A percentile compares a stretch with the other conserved stretches of the same genome.
phyloP scores from a whole-genome alignment of 2,797 vertebrate species.

The Hydrocynus forskahlii region DNA sequence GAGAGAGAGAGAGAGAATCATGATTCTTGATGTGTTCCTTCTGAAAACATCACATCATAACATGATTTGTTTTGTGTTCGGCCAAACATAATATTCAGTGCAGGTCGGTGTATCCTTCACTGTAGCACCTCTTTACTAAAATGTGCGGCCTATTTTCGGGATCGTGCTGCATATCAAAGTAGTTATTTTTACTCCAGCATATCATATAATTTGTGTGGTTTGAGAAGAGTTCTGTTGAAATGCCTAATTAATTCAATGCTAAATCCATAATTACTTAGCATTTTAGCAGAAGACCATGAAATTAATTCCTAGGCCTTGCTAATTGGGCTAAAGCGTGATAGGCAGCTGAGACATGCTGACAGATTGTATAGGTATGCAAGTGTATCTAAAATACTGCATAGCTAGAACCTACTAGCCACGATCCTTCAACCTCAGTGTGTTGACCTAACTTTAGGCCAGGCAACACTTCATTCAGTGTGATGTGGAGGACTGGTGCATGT shows the following conservation, averaged over 20 bases:
- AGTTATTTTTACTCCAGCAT: background rate
- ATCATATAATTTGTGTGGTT: background rate
- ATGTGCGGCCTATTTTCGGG: background rate
- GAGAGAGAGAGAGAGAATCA: slow-evolving; percentile 9
- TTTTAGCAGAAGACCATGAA: slow-evolving; percentile 15
- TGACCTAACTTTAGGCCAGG: background rate
- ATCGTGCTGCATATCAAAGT: background rate
- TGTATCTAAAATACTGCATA: background rate
- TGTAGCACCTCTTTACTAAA: background rate
- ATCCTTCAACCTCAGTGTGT: background rate
- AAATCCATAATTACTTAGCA: slow-evolving; percentile 15
- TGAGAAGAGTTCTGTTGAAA: background rate
- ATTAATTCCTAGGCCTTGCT: background rate
- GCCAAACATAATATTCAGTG: background rate
- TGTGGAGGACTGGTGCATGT: background rate
- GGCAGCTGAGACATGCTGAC: background rate
- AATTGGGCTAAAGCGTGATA: slow-evolving; percentile 10
- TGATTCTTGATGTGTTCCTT: slow-evolving; percentile 9
- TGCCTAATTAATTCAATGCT: slow-evolving; percentile 7
- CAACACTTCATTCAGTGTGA: background rate
- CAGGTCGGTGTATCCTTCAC: background rate
- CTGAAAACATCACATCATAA: background rate
- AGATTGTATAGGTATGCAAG: background rate
- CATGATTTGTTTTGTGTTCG: background rate
- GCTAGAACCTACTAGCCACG: background rate